phyloP scores from a whole-genome alignment of 1,140 invertebrate species.

The Teleogryllus occipitalis region DNA sequence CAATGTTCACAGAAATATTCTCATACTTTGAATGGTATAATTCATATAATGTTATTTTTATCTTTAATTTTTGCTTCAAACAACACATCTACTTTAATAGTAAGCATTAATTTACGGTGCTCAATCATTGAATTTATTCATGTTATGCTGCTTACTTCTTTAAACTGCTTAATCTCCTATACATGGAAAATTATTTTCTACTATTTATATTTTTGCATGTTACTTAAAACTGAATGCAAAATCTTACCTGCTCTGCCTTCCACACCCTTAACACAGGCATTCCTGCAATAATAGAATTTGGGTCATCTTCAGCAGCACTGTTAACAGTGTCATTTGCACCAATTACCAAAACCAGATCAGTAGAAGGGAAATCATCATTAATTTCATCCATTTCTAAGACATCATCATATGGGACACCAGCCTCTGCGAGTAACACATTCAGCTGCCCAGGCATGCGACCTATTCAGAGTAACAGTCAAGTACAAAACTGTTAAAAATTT shows the following conservation, averaged over 20 bases:
- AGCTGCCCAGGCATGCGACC: conserved; percentile 85
- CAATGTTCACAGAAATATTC: too few relatives aligned
- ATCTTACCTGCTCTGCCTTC: conserved; percentile 66
- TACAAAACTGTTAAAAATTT: neutral
- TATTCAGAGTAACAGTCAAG: conserved; percentile 30
- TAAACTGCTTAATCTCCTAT: too few relatives aligned
- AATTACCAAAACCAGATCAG: conserved; percentile 80
- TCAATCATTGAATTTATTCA: too few relatives aligned
- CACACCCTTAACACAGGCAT: conserved; percentile 88
- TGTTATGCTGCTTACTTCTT: too few relatives aligned
- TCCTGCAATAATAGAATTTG: conserved; percentile 82
- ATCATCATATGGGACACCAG: conserved; percentile 85
- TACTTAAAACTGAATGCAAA: too few relatives aligned
- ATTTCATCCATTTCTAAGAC: conserved; percentile 93
- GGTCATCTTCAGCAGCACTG: conserved; percentile 84
- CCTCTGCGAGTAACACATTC: conserved; percentile 86
- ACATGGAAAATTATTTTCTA: too few relatives aligned
- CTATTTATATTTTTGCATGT: too few relatives aligned
- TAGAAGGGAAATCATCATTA: conserved; percentile 77
- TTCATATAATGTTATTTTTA: too few relatives aligned
- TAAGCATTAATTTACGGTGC: too few relatives aligned
- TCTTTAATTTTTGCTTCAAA: too few relatives aligned
- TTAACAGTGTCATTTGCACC: conserved; percentile 92
- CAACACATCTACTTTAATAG: too few relatives aligned
- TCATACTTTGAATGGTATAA: too few relatives aligned